Evolutionary conservation across 2,888 invertebrate genomes (phyloP).

Genomic region (Julus scandinavius): DNA sequence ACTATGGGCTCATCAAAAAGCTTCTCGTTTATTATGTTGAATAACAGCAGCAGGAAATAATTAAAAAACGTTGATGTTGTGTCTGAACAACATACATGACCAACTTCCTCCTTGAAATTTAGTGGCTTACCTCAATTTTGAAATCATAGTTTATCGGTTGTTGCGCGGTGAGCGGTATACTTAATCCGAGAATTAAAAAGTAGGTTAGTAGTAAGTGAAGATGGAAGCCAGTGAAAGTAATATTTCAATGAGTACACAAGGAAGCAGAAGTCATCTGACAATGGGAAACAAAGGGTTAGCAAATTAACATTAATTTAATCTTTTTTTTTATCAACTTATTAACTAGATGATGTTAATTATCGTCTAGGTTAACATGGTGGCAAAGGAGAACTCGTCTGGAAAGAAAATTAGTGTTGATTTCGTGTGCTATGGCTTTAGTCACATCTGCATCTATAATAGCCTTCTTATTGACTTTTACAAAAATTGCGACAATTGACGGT

Average conservation of each 20-base stretch:
- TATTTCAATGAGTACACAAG: background rate
- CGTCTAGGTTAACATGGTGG: conserved; percentile 50
- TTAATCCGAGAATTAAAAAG: too few species aligned
- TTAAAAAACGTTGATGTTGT: background rate
- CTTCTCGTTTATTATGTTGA: background rate
- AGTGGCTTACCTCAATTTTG: background rate
- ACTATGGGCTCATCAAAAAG: background rate
- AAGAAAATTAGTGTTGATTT: conserved; percentile 10
- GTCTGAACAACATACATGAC: background rate
- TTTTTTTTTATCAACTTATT: background rate
- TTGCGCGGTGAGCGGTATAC: too few species aligned
- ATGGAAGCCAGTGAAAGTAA: background rate
- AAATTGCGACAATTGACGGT: background rate
- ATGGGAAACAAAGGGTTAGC: background rate
- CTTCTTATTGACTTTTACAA: background rate
- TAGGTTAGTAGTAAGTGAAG: too few species aligned
- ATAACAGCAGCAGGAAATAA: background rate
- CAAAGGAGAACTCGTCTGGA: conserved; percentile 52
- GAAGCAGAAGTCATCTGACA: background rate
- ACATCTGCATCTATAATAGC: background rate
- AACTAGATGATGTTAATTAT: background rate
- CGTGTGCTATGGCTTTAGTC: background rate
- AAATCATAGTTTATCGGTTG: background rate
- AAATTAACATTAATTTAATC: background rate
- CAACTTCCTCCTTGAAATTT: background rate